Evolutionary conservation across 2,113 vertebrate genomes (phyloP), one percentile per base, ranked within the genome.

Genomic region (Mixornis gularis): DNA sequence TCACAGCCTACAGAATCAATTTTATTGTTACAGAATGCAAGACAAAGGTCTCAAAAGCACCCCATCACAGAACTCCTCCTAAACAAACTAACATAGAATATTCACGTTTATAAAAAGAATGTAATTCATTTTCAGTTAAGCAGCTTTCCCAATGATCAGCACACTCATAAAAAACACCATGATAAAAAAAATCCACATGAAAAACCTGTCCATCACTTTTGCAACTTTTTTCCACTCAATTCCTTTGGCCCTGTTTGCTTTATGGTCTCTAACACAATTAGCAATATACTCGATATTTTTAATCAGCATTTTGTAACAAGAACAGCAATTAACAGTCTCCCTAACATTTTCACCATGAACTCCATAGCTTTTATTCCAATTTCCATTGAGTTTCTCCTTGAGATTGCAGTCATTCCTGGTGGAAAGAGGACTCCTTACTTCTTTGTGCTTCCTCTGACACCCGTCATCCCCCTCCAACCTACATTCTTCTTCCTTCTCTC

Each of bases 141-240:
- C 97, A 10, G 99, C 99, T 97, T 99, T 99, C 79, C 98, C 98
- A 78, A 99, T 98, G 90, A 99, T 98, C 80, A 99, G 96, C 91
- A 99, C 95, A 4, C 99, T 99, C 99, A 99, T 99, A 72, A 99
- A 98, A 91, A 99, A 99, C 63, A 99, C 99, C 99, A 99, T 99
- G 20, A 98, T 73, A 79, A 99, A 99, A 93, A 99, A 99, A 91
- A 99, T 97, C 99, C 99, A 99, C 99, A 99, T 99, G 95, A 99
- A 99, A 97, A 99, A 99, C 9, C 99, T 97, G 92, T 99, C 99
- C 98, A 99, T 99, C 96, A 99, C 99, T 97, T 99, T 99, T 49
- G 99, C 99, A 1, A 99, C 98, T 91, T 99, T 99, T 95, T 99
- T 99, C 99, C 99, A 99, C 59, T 99, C 99, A 1, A 98, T 98